phyloP scores from a whole-genome alignment of 2,888 invertebrate genomes.

The Oscheius sp. region DNA sequence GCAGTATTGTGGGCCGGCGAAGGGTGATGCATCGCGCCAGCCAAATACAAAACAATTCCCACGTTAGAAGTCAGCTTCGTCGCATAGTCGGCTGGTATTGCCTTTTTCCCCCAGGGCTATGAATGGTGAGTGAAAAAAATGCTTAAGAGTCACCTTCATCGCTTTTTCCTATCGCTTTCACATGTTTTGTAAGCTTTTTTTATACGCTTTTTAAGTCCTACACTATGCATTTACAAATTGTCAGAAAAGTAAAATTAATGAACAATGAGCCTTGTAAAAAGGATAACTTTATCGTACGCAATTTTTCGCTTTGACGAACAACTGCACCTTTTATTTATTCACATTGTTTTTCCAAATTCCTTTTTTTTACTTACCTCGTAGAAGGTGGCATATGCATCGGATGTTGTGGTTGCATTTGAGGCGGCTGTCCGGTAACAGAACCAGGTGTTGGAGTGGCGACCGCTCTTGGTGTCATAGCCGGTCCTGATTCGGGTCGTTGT shows the following conservation, averaged over 20 bases:
- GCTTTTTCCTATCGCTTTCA: too few species aligned
- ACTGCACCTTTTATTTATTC: too few species aligned
- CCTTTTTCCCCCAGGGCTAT: neutral
- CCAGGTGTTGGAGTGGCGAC: conserved; percentile 22
- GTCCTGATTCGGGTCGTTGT: conserved; percentile 27
- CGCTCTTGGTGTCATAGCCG: conserved; percentile 29
- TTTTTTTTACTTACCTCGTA: conserved; percentile 21
- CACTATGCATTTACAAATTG: too few species aligned
- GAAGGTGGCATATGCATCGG: conserved; percentile 29
- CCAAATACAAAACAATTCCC: neutral
- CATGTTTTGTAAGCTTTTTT: too few species aligned
- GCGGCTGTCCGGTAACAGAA: neutral
- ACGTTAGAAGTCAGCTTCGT: neutral
- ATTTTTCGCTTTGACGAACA: too few species aligned
- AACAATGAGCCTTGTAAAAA: too few species aligned
- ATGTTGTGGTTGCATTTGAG: conserved; percentile 9
- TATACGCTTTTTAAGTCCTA: too few species aligned
- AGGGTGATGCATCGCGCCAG: conserved; percentile 5
- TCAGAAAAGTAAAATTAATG: too few species aligned
- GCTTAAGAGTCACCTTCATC: too few species aligned
- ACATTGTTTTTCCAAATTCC: neutral
- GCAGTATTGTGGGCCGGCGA: neutral
- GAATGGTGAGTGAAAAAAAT: too few species aligned
- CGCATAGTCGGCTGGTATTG: neutral
- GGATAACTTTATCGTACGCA: too few species aligned